phyloP scores from a whole-genome alignment of 2,888 invertebrate genomes.

The Caenorhabditis parvicauda region DNA sequence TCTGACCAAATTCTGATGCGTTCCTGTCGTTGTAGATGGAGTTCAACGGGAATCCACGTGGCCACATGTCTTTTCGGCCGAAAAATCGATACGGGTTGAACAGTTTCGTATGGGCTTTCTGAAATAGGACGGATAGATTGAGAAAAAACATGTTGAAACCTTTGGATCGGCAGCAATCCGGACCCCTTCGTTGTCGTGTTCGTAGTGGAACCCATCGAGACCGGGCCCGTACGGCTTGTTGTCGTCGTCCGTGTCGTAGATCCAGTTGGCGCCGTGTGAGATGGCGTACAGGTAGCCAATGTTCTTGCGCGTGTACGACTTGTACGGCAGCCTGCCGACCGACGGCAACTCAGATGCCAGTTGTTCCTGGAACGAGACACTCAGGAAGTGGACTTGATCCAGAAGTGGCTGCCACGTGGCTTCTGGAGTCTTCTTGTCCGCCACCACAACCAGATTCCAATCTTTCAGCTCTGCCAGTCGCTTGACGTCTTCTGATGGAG shows the following conservation, averaged over 20 bases:
- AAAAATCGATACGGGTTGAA: constrained; percentile 40
- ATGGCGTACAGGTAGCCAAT: constrained; percentile 35
- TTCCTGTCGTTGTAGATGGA: constrained; percentile 19
- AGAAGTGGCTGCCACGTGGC: too few relatives aligned
- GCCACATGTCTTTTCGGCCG: constrained; percentile 34
- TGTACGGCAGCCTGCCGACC: too few relatives aligned
- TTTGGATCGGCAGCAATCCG: too few relatives aligned
- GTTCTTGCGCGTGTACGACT: constrained; percentile 28
- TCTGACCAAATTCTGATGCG: too few relatives aligned
- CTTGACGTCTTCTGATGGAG: constrained; percentile 28
- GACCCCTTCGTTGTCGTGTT: too few relatives aligned
- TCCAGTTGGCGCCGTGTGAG: constrained; percentile 32
- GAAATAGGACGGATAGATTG: too few relatives aligned
- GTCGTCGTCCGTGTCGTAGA: constrained; percentile 37
- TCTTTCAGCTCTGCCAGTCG: constrained; percentile 12
- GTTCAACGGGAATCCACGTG: constrained; percentile 38
- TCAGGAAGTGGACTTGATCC: too few relatives aligned
- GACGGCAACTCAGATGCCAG: too few relatives aligned
- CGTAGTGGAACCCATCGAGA: too few relatives aligned
- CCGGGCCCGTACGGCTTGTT: constrained; percentile 22
- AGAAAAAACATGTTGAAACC: too few relatives aligned
- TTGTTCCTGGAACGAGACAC: too few relatives aligned
- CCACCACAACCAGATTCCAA: constrained; percentile 24
- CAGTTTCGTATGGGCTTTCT: too few relatives aligned
- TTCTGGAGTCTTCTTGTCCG: constrained; percentile 23